Base-by-base conservation (phyloP, 2,888 invertebrate genomes). In the Aspidapion aeneum region DNA sequence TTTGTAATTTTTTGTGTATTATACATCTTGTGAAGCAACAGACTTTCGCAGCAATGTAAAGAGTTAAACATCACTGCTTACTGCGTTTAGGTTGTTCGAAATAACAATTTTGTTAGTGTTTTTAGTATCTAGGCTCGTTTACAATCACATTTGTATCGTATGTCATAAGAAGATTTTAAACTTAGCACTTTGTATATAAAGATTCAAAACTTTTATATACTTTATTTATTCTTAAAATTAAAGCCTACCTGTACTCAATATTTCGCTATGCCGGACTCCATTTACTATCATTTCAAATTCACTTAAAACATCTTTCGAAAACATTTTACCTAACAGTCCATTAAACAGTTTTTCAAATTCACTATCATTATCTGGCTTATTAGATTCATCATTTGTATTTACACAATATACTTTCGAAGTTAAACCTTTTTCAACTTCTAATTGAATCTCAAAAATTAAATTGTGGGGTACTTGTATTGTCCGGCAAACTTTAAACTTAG, bases 401-500 rank as follows among this genome's bases (percentile, higher is more conserved):
- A 35, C 35, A n/a, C n/a, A n/a, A n/a, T n/a, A n/a, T n/a, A n/a
- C n/a, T n/a, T n/a, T n/a, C n/a, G n/a, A n/a, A n/a, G n/a, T n/a
- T 7, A 12, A 7, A 35, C 35, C 35, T 35, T 35, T 35, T 7
- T 35, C 35, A 7, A 35, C 35, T 35, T 35, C 35, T 12, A 35
- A 12, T 35, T 35, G 35, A 35, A 35, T 35, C 12, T 35, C 35
- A 7, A 12, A 3, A 35, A 35, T 3, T 35, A 35, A 35, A 12
- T 35, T 35, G 12, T 35, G 3, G 12, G 5, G 5, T 3, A 7
- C 5, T 35, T 35, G 35, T 3, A 35, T 12, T 7, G 35, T 7
- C 12, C 35, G 35, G 12, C 35, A 35, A 35, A 93, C 88, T 0
- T 86, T 86, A 79, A 96, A 96, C 69, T 87, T 87, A 0, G 96